Conservation (phyloP, 1,140 invertebrate species). For the Hyposmocoma kahamanoa region DNA sequence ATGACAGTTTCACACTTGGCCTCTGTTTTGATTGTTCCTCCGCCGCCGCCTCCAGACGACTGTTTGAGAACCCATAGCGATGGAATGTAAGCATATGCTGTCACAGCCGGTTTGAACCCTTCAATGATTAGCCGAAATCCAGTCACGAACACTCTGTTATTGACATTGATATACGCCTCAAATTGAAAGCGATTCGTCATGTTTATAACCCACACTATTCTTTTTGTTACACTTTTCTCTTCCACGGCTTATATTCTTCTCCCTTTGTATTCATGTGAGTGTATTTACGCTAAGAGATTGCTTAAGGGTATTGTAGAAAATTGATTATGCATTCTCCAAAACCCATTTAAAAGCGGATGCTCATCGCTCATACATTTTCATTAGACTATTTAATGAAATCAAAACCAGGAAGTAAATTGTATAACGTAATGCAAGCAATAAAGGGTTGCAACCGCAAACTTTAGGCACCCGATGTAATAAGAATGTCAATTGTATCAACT, state of each 20-base stretch:
- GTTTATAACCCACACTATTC: conserved; percentile 6
- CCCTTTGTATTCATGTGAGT: no score
- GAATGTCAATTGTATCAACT: conserved; percentile 9
- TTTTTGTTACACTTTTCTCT: no score
- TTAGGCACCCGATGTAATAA: neutral
- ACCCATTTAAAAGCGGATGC: conserved; percentile 20
- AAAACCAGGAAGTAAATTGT: conserved; percentile 25
- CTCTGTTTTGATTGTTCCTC: conserved; percentile 21
- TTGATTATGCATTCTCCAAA: conserved; percentile 8
- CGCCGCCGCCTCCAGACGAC: conserved; percentile 11
- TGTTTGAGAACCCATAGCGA: conserved; percentile 10
- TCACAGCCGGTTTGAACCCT: conserved; percentile 25
- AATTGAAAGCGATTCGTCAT: conserved; percentile 11
- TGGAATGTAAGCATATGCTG: conserved; percentile 20
- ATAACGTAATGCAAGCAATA: conserved; percentile 21
- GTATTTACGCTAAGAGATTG: no score
- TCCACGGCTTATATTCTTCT: no score
- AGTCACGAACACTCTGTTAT: conserved; percentile 24
- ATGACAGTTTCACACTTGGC: conserved; percentile 17
- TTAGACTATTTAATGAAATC: conserved; percentile 26
- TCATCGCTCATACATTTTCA: conserved; percentile 23
- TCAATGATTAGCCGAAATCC: conserved; percentile 29
- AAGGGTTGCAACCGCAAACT: conserved; percentile 15
- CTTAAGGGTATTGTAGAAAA: no score
- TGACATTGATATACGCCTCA: conserved; percentile 17